Percentiles rank a stretch among this genome's conserved stretches.
Conservation (phyloP, 2,888 invertebrate species). For the Chloroclystis v-ata region DNA sequence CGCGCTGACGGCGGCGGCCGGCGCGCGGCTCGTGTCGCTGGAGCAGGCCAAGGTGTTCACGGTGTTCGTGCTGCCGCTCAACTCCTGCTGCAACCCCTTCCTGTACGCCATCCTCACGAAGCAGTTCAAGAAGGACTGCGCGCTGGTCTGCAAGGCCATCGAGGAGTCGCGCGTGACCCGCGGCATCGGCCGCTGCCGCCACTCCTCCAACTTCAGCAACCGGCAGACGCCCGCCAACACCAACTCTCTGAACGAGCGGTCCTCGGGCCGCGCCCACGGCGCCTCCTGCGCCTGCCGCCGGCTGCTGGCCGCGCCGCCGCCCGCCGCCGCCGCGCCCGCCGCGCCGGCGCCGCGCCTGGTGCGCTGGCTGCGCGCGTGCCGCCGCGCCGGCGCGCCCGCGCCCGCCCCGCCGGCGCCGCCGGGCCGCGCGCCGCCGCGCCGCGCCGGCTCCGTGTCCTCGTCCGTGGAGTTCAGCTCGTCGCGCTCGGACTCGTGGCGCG, state of each 20-base stretch:
- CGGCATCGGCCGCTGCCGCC: conserved; percentile 90
- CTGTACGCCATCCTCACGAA: conserved; percentile 98
- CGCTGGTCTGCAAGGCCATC: conserved; percentile 95
- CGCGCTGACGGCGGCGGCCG: conserved; percentile 95
- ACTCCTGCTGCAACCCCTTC: conserved; percentile 98
- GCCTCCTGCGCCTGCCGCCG: conserved; percentile 72
- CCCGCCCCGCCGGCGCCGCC: conserved; percentile 31
- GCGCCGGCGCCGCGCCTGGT: conserved; percentile 63
- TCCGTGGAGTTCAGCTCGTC: conserved; percentile 94
- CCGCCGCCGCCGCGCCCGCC: conserved; percentile 82
- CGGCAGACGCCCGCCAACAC: conserved; percentile 92
- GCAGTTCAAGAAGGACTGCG: conserved; percentile 98
- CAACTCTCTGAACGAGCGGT: conserved; percentile 85
- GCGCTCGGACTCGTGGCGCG: conserved; percentile 92
- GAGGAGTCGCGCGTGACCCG: conserved; percentile 95
- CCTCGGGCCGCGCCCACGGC: conserved; percentile 86
- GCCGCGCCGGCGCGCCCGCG: conserved; percentile 36
- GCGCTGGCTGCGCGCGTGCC: conserved; percentile 60
- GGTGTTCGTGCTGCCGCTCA: conserved; percentile 96
- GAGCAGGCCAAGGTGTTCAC: conserved; percentile 98
- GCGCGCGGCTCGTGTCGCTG: conserved; percentile 91
- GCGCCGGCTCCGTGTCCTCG: conserved; percentile 90
- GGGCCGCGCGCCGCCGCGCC: conserved; percentile 64
- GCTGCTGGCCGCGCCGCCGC: conserved; percentile 86
- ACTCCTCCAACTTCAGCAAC: conserved; percentile 92